Evolutionary conservation across 2,888 invertebrate species (phyloP).

Genomic region (Operophtera brumata): DNA sequence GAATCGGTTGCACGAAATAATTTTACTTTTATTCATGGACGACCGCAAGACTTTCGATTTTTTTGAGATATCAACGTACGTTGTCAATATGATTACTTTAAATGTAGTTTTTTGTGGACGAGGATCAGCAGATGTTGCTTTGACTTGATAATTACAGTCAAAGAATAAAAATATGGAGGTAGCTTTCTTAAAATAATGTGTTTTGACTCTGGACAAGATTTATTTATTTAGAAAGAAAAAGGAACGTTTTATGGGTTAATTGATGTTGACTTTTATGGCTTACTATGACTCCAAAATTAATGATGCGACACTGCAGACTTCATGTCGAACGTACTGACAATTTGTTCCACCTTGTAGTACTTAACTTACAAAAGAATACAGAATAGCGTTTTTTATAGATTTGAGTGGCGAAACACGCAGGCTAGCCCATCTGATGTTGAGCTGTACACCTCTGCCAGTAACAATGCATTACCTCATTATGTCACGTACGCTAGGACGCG

Average conservation of each 20-base stretch:
- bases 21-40: slow-evolving; percentile 52
- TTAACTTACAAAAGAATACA: no score
- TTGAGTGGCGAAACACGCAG: no score
- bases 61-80: slow-evolving; percentile 35
- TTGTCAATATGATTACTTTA: slow-evolving; percentile 25
- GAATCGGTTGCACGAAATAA: slow-evolving; percentile 49
- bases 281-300: no score
- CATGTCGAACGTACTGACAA: no score
- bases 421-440: no score
- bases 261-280: slow-evolving; percentile 2
- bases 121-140: slow-evolving; percentile 26
- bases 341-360: no score
- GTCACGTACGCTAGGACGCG: no score
- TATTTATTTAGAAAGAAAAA: not conserved
- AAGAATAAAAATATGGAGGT: not conserved
- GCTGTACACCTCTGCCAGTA: no score
- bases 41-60: slow-evolving; percentile 66
- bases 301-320: no score
- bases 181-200: not conserved
- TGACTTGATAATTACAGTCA: slow-evolving; percentile 7
- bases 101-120: slow-evolving; percentile 21
- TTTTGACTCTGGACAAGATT: not conserved
- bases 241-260: slow-evolving; percentile 11
- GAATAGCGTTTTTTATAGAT: no score
- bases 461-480: no score